Conservation (phyloP, 2,797 vertebrate species). For the Anas acuta region DNA sequence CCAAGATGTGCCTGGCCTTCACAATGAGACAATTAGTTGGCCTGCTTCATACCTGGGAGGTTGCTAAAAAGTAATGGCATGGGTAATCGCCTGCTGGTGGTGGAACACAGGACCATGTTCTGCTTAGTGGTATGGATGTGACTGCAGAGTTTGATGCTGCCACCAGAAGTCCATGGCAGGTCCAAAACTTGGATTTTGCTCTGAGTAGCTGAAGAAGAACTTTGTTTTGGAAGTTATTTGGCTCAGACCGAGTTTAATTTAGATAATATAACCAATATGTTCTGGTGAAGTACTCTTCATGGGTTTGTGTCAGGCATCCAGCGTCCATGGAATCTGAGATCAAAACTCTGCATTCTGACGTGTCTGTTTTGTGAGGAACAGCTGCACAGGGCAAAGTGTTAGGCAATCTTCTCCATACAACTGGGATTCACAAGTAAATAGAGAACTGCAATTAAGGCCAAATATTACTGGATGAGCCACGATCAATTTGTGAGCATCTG, state of each 20-base stretch:
- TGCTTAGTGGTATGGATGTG: background rate
- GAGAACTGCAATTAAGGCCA: background rate
- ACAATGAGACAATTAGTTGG: background rate
- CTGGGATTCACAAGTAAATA: background rate
- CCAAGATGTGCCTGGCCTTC: background rate
- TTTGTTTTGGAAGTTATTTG: conserved; percentile 12
- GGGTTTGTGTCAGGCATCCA: background rate
- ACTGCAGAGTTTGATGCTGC: background rate
- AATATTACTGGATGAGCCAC: background rate
- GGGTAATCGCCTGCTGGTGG: fast-evolving
- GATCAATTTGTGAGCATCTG: background rate
- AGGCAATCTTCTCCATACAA: background rate
- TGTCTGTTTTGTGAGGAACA: background rate
- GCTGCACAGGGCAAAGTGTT: background rate
- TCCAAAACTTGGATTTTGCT: background rate
- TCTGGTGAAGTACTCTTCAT: background rate
- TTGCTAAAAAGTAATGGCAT: background rate
- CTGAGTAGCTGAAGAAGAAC: background rate
- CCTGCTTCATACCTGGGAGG: background rate
- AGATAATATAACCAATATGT: background rate
- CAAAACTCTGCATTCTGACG: background rate
- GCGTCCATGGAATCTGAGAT: background rate
- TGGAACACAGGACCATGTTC: fast-evolving
- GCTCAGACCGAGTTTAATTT: conserved; percentile 10
- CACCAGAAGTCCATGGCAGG: background rate